phyloP scores from a whole-genome alignment of 2,888 invertebrate genomes.

The Sphaerophoria taeniata region DNA sequence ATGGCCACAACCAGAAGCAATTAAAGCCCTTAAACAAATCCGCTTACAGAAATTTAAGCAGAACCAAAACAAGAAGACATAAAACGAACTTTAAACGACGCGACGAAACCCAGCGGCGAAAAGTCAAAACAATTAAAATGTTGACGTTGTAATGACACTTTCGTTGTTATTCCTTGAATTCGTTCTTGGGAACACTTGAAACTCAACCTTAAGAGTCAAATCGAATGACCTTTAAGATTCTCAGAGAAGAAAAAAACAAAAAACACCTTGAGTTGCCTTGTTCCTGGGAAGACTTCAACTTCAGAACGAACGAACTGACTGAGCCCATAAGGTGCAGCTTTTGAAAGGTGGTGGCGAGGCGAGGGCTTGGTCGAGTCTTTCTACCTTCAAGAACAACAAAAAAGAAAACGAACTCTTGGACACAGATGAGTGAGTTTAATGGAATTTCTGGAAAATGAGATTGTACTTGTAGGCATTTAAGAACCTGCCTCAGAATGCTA shows the following conservation, averaged over 20 bases:
- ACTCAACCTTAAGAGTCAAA: neutral
- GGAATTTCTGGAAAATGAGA: slow-evolving; percentile 39
- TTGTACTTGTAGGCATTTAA: neutral
- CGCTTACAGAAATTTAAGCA: slow-evolving; percentile 51
- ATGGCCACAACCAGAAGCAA: slow-evolving; percentile 20
- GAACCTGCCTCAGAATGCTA: slow-evolving; percentile 4
- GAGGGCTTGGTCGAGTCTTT: slow-evolving; percentile 32
- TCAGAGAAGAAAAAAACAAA: slow-evolving; percentile 24
- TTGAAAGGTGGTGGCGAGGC: neutral
- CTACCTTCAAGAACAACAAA: slow-evolving; percentile 8
- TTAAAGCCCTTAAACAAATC: slow-evolving; percentile 44
- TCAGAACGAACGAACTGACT: neutral
- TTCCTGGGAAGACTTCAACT: slow-evolving; percentile 21
- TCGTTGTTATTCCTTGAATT: slow-evolving; percentile 32
- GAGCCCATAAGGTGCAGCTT: slow-evolving; percentile 24
- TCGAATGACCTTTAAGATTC: slow-evolving; percentile 54
- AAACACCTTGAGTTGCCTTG: slow-evolving; percentile 30
- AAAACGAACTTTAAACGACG: neutral
- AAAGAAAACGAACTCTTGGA: neutral
- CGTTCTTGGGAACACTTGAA: slow-evolving; percentile 50
- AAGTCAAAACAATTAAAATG: slow-evolving; percentile 52
- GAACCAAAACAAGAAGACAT: slow-evolving; percentile 15
- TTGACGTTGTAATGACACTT: slow-evolving; percentile 55
- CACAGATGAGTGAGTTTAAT: slow-evolving; percentile 46
- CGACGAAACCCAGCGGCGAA: slow-evolving; percentile 14